A percentile compares a stretch with the other conserved stretches of the same genome.
Evolutionary conservation across 2,797 vertebrate species (phyloP).

Genomic region (Acanthis flammea): DNA sequence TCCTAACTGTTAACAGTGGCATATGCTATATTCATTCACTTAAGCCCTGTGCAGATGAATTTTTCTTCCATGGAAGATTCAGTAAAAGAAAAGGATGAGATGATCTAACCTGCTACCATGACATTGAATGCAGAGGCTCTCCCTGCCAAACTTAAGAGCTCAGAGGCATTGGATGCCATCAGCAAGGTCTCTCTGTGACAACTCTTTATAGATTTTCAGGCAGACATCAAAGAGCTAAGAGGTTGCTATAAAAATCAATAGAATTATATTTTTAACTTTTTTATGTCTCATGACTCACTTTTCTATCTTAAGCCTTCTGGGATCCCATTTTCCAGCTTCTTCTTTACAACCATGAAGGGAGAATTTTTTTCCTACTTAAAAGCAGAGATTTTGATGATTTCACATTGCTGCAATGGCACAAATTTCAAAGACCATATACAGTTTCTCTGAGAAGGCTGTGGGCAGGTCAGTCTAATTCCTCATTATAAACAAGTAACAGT

Average conservation of each 20-base stretch:
- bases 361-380: background rate
- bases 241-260: slow-evolving; percentile 55
- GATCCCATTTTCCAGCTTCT: slow-evolving; percentile 47
- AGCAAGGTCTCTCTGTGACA: slow-evolving; percentile 30
- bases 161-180: background rate
- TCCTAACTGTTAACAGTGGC: background rate
- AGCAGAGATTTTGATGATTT: slow-evolving; percentile 19
- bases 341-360: background rate
- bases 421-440: background rate
- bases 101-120: background rate
- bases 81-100: background rate
- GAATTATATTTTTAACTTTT: slow-evolving; percentile 56
- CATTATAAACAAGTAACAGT: background rate
- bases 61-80: background rate
- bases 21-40: background rate
- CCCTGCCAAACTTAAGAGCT: background rate
- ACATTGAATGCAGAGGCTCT: background rate
- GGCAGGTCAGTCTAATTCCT: background rate
- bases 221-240: slow-evolving; percentile 51
- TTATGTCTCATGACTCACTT: slow-evolving; percentile 51
- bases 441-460: background rate
- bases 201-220: slow-evolving; percentile 31
- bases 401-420: background rate
- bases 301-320: slow-evolving; percentile 42
- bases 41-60: background rate